A percentile compares a stretch with the other conserved stretches of the same genome.
phyloP scores from a whole-genome alignment of 2,888 invertebrate species.

The Lysandra bellargus region DNA sequence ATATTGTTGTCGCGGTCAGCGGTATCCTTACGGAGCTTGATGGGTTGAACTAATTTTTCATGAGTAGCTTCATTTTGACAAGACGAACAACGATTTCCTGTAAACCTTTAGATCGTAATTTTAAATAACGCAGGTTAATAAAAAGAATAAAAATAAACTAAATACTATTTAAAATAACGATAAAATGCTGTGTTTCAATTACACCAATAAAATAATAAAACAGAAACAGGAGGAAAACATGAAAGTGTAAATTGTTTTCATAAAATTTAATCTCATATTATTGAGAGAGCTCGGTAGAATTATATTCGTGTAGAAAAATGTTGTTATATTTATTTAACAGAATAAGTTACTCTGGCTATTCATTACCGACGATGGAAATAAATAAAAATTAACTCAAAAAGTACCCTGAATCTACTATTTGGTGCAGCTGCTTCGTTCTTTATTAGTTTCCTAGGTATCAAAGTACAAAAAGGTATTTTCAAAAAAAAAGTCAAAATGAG shows the following conservation, averaged over 20 bases:
- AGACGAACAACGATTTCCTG: too few relatives aligned
- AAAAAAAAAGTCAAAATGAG: too few relatives aligned
- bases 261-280: background rate
- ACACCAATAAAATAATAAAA: background rate
- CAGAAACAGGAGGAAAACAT: background rate
- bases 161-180: background rate
- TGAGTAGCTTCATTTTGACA: too few relatives aligned
- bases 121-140: background rate
- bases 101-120: background rate
- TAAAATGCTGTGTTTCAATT: background rate
- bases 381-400: background rate
- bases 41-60: too few relatives aligned
- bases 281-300: background rate
- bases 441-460: too few relatives aligned
- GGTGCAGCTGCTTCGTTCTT: too few relatives aligned
- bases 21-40: too few relatives aligned
- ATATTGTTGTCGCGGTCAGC: too few relatives aligned
- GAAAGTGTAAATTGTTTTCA: constrained; percentile 7
- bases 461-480: too few relatives aligned
- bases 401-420: too few relatives aligned
- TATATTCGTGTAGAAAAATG: background rate
- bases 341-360: background rate
- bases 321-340: background rate
- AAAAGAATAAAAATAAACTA: background rate
- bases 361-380: background rate